A percentile compares a stretch with the other conserved stretches of the same genome.
Conservation (phyloP, 1,140 invertebrate genomes). For the Zaprionus vittiger region DNA sequence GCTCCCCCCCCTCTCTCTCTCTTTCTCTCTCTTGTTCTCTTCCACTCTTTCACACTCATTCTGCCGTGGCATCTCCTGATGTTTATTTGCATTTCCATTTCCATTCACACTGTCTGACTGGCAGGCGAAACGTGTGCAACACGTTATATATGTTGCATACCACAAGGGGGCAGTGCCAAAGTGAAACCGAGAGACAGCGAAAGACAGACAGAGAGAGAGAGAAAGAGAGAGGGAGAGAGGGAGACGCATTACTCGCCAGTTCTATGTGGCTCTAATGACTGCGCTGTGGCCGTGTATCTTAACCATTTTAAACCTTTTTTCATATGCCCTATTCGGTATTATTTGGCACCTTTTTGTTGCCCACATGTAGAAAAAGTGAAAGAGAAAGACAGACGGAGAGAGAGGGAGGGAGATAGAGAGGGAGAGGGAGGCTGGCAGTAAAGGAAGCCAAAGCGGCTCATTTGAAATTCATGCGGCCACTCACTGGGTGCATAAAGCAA, state of each 20-base stretch:
- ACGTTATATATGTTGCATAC: slow-evolving; percentile 54
- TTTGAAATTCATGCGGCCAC: slow-evolving; percentile 83
- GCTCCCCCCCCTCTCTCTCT: slow-evolving; percentile 3
- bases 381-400: not conserved
- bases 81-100: slow-evolving; percentile 51
- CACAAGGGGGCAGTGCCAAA: not conserved
- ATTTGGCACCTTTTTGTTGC: slow-evolving; percentile 43
- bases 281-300: slow-evolving; percentile 49
- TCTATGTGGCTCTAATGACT: slow-evolving; percentile 60
- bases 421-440: not conserved
- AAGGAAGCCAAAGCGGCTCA: slow-evolving; percentile 52
- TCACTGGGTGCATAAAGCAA: slow-evolving; percentile 84
- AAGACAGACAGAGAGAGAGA: not conserved
- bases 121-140: slow-evolving; percentile 72
- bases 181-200: not conserved
- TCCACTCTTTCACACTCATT: not conserved
- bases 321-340: slow-evolving; percentile 28
- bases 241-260: not conserved
- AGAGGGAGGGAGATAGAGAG: not conserved
- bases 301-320: slow-evolving; percentile 40
- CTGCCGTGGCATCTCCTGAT: slow-evolving; percentile 15
- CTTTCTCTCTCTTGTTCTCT: not conserved
- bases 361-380: not conserved
- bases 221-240: not conserved
- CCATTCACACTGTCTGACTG: slow-evolving; percentile 42